Conservation (phyloP, 2,797 vertebrate genomes). For the Cirrhinus mrigala region DNA sequence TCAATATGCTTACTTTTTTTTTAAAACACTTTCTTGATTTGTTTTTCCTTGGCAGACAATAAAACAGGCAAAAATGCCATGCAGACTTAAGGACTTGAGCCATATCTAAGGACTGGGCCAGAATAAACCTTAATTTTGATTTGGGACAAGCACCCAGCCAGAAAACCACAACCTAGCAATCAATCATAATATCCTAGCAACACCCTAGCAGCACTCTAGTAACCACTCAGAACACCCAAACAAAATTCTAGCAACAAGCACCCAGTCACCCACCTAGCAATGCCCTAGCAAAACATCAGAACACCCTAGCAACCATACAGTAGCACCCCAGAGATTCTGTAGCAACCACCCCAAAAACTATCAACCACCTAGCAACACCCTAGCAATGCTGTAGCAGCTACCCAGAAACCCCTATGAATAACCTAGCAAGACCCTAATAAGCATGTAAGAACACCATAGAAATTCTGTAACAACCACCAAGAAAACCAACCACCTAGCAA, state of each 20-base stretch:
- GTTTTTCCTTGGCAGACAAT: neutral
- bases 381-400: neutral
- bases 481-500: no score
- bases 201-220: neutral
- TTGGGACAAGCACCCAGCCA: neutral
- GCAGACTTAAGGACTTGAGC: neutral
- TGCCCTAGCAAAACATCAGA: neutral
- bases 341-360: no score
- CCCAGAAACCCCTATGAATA: neutral
- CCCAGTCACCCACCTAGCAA: neutral
- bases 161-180: neutral
- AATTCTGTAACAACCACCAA: neutral
- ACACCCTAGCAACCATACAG: neutral
- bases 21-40: neutral
- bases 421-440: neutral
- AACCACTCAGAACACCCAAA: neutral
- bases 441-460: neutral
- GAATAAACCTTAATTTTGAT: neutral
- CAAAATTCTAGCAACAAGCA: no score
- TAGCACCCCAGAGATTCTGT: no score
- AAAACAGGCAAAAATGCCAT: neutral
- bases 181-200: neutral
- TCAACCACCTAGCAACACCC: neutral
- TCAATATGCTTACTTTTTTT: neutral
- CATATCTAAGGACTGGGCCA: neutral